Percentiles rank a stretch among this genome's conserved stretches.
Evolutionary conservation across 2,797 vertebrate species (phyloP).

Genomic region (Neostethus bicornis): DNA sequence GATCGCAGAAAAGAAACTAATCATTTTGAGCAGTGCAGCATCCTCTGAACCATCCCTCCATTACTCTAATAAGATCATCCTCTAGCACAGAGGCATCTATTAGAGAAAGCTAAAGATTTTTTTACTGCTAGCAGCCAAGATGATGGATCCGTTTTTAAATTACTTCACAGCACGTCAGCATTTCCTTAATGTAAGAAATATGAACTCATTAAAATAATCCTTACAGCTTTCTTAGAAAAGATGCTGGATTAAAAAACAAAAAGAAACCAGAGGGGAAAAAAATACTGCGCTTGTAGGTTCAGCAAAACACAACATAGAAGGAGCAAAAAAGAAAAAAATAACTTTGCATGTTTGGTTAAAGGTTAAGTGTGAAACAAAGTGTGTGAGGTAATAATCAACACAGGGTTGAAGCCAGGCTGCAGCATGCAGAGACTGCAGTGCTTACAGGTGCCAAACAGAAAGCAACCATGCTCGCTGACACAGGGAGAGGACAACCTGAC

Average conservation of each 20-base stretch:
- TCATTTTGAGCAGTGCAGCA: background rate
- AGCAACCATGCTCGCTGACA: conserved; percentile 4
- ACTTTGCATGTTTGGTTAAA: background rate
- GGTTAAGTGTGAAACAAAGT: conserved; percentile 6
- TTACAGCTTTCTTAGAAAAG: background rate
- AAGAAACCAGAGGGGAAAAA: background rate
- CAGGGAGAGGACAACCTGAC: conserved; percentile 39
- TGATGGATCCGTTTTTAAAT: conserved; percentile 20
- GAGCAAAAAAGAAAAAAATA: background rate
- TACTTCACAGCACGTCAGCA: conserved; percentile 1
- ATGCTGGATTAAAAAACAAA: background rate
- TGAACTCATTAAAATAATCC: conserved; percentile 2
- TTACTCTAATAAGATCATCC: conserved; percentile 5
- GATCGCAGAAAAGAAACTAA: background rate
- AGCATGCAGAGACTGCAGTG: conserved; percentile 46
- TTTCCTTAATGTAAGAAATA: conserved; percentile 16
- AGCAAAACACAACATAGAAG: background rate
- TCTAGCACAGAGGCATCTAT: conserved; percentile 8
- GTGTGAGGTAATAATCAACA: conserved; percentile 38
- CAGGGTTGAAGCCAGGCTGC: conserved; percentile 22
- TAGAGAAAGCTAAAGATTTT: conserved; percentile 15
- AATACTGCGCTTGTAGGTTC: background rate
- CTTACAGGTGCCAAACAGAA: conserved; percentile 46
- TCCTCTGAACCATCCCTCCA: conserved; percentile 7
- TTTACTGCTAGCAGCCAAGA: conserved; percentile 3